These are phyloP conservation scores for Indri indri DNA, from an alignment of 2,113 vertebrate genomes.

Conservation along the genomic window DNA sequence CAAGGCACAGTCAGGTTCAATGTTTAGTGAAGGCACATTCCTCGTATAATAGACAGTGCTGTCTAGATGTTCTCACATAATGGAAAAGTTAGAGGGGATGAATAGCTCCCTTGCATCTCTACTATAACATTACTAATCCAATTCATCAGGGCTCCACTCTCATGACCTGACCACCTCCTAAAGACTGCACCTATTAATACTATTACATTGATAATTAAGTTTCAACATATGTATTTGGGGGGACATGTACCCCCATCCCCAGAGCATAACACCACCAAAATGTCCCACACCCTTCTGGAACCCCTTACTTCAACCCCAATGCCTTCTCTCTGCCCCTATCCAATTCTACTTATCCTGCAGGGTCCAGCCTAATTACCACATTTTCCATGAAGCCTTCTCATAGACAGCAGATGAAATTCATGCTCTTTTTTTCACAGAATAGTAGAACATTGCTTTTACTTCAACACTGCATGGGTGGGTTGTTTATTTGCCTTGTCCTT, in stretches of 20 bases:
- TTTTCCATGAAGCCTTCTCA: background rate
- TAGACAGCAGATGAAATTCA: background rate
- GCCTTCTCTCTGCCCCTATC: background rate
- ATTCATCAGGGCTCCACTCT: background rate
- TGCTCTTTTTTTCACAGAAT: background rate
- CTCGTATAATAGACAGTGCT: background rate
- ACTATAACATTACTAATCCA: no score
- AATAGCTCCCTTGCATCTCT: background rate
- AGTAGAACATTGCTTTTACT: background rate
- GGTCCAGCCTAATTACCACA: background rate
- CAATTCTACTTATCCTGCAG: accelerated
- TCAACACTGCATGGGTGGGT: no score
- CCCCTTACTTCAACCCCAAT: background rate
- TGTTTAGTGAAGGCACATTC: background rate
- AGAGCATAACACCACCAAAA: accelerated
- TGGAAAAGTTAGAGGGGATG: no score
- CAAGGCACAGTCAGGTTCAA: accelerated
- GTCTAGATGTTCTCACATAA: background rate
- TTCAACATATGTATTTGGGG: background rate
- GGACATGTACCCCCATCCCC: no score
- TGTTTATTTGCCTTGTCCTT: background rate
- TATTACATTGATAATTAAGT: no score
- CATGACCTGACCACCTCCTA: background rate
- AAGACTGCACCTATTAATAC: background rate
- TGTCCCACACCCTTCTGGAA: accelerated